Percentiles rank a stretch among this genome's conserved stretches.
Conservation (phyloP, 30 jellyfish, hydroid and myxozoan species). For the Hydractinia symbiolongicarpus region DNA sequence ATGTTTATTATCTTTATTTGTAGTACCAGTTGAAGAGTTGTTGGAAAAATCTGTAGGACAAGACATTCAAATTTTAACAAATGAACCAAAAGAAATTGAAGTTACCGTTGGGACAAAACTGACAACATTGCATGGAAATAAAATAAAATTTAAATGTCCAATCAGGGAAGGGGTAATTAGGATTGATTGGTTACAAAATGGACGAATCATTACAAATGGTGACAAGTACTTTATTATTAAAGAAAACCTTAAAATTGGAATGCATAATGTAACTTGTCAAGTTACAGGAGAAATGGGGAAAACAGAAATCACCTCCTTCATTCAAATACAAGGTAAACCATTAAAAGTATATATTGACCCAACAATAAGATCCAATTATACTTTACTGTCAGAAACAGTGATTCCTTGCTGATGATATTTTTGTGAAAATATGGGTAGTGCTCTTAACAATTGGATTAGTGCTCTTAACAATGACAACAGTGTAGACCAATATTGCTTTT, state of each 20-base stretch:
- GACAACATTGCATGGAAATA: conserved; percentile 5
- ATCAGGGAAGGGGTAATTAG: conserved; percentile 10
- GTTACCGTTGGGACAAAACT: conserved; percentile 12
- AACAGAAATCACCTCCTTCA: conserved; percentile 1
- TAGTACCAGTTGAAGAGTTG: conserved; percentile 21
- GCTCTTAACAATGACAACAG: no score
- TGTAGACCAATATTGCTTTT: no score
- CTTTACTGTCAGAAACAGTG: no score
- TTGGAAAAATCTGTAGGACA: conserved; percentile 9
- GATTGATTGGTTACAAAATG: conserved; percentile 13
- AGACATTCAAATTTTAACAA: neutral
- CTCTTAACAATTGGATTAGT: no score
- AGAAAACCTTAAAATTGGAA: neutral
- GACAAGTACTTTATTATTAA: neutral
- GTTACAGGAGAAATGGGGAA: conserved; percentile 14
- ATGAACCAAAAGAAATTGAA: neutral
- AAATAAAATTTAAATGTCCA: conserved; percentile 8
- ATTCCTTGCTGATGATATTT: no score
- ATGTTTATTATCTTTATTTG: neutral
- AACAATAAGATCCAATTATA: no score
- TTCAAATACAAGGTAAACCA: conserved; percentile 2
- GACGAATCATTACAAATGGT: neutral
- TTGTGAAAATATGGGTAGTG: no score
- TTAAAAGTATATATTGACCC: neutral
- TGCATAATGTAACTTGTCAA: conserved; percentile 21